Evolutionary conservation across 2,888 invertebrate species (phyloP), one percentile per base, ranked within the genome.

Genomic region (Meiosimyza decipiens): DNA sequence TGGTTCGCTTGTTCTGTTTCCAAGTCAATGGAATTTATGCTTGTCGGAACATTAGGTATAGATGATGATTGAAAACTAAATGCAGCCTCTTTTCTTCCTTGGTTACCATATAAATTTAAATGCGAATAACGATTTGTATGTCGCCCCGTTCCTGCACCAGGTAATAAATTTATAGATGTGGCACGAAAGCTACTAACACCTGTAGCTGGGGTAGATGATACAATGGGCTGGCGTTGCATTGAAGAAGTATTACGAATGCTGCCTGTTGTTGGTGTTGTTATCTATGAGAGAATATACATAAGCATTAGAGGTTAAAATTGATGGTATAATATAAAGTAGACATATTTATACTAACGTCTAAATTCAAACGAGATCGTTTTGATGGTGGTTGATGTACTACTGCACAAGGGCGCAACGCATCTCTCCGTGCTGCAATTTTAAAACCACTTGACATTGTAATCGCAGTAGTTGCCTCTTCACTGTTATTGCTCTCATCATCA

Each of bases 61-160:
- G 73, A 22, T 73, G 71, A 59, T 49, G 73, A 13, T 40, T 76
- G 47, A 71, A 83, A 83, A 72, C 80, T 81, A 66, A 80, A 86
- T 60, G 82, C 79, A 47, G 83, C 80, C 18, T 83, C 82, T 47
- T 82, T 83, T 52, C 79, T 79, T 40, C 75, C 79, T 69, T 80
- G 80, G 68, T 79, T 75, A 4, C 76, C 79, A 73, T 81, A 80
- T 33, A 82, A 77, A 72, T 82, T 83, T 62, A 80, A 70, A 69
- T 82, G 75, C 13, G 80, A 77, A 60, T 72, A 72, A 15, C 80
- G 77, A 69, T 75, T 77, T 28, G 67, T 71, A n/a, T 69, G 55
- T 52, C 63, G 28, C 60, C 72, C 71, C 70, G 67, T 65, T 71
- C 72, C 66, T 40, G 40, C 9, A 9, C 40, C 40, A 40, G 40